Percentiles rank a stretch among this genome's conserved stretches.
phyloP scores from a whole-genome alignment of 2,888 invertebrate species.

The Calameuta pallipes region DNA sequence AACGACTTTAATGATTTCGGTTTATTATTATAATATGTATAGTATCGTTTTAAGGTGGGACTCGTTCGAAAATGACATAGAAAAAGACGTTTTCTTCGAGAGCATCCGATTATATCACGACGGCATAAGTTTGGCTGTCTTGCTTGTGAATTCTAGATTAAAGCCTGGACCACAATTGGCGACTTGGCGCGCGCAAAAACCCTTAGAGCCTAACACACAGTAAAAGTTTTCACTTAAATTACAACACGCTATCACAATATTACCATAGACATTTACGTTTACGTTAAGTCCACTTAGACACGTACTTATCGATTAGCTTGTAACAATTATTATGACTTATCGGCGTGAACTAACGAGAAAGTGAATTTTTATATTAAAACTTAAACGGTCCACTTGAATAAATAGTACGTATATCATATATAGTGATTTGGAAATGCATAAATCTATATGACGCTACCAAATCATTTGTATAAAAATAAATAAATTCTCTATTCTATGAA shows the following conservation, averaged over 20 bases:
- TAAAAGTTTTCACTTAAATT: background rate
- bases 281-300: background rate
- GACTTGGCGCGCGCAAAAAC: slow-evolving; percentile 36
- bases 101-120: background rate
- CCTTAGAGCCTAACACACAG: background rate
- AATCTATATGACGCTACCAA: slow-evolving; percentile 10
- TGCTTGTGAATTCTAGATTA: slow-evolving; percentile 36
- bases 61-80: background rate
- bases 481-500: slow-evolving; percentile 48
- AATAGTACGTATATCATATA: background rate
- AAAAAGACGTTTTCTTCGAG: background rate
- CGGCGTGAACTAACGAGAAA: background rate
- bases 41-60: background rate
- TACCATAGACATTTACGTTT: background rate
- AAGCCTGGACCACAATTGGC: slow-evolving; percentile 56
- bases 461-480: slow-evolving; percentile 51
- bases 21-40: background rate
- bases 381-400: background rate
- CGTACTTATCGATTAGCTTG: background rate
- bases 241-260: background rate
- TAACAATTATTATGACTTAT: background rate
- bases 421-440: background rate
- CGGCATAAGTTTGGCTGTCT: background rate
- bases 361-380: background rate
- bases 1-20: background rate